Evolutionary conservation across 30 jellyfish, hydroid and myxozoan genomes (phyloP), one percentile per base, ranked within the genome.

Genomic region (Haliclystus octoradiatus): DNA sequence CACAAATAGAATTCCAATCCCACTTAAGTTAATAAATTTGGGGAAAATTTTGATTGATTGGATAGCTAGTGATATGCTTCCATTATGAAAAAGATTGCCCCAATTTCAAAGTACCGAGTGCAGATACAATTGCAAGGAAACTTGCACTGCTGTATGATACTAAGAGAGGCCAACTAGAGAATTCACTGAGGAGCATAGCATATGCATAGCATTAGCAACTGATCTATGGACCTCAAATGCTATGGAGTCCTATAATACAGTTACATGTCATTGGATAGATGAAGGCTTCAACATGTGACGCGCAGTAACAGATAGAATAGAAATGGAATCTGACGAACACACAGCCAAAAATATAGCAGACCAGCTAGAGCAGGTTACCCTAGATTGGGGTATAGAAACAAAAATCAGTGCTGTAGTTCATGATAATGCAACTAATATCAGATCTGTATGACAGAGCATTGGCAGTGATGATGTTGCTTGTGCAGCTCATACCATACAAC

Each of bases 171-270:
- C 49, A 2, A 35, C 49, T 68, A 3, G 40, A 30, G 60, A 68
- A 51, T 60, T 5, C 9, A 40, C 19, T 40, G 9, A 19, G 14
- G 19, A 19, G 19, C 19, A 40, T 19, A 40, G 19, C 65, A 57
- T 50, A 29, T 52, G 69, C 26, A 71, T 68, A 14, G 73, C 88
- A 1, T 65, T 76, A 66, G 67, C 80, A 28, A 50, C 86, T 33
- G 87, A 75, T 52, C 73, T 72, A 9, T 76, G 79, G 80, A 76
- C 88, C 40, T 76, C 88, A 9, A 23, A 61, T 2, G 74, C 80
- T 14, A 68, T 67, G 28, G 72, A 78, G 49, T 78, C 82, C 7
- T 69, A 78, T 51, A 77, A 61, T 2, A 69, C 82, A 12, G 92
- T 69, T n/a, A 68, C 77, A 2, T 71, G 31, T 29, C 92, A 78